Base-by-base conservation (phyloP, 2,797 vertebrate genomes). In the Oryzias sinensis region DNA sequence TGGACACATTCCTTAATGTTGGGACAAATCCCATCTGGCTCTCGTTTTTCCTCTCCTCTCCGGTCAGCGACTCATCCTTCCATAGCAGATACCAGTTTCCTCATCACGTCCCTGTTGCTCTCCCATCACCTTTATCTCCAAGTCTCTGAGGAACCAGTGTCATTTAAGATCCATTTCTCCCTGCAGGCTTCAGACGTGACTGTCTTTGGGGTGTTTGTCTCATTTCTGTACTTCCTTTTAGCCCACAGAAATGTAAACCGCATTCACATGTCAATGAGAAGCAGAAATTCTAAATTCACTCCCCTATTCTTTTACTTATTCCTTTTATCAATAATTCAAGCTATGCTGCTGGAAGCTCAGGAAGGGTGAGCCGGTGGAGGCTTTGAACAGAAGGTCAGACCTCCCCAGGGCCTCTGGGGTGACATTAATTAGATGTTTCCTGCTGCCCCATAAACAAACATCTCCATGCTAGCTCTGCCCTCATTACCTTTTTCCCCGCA, bases 311-410 rank as follows among this genome's bases (percentile, higher is more conserved):
- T 59, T 65, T 56, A 58, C 62, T 74, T 70, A 74, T 72, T 33
- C 57, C 55, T 82, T 75, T 75, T 82, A 92, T 93, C 88, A 92
- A 92, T 93, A 90, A 92, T 92, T 88, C 80, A 93, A 65, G 55
- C 33, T 22, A 70, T 62, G 52, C 74, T 80, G 70, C 72, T 84
- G 86, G 81, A 73, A 60, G 77, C 63, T 56, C 59, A 53, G 73
- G 67, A 75, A 61, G 83, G 83, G 62, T 68, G 68, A 83, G 70
- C 46, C 56, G 0, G 53, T 41, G 52, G 56, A 77, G 76, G 77
- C 89, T 92, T 92, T 92, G 88, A 92, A 88, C 81, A 87, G 88
- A 93, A 93, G 92, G 92, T 92, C 92, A 92, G 79, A 74, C 62
- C 87, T 80, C 76, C 65, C 76, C 72, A 58, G 75, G 84, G 74